Base-by-base conservation (phyloP, 2,888 invertebrate genomes). In the Rugalucina vietnamica region DNA sequence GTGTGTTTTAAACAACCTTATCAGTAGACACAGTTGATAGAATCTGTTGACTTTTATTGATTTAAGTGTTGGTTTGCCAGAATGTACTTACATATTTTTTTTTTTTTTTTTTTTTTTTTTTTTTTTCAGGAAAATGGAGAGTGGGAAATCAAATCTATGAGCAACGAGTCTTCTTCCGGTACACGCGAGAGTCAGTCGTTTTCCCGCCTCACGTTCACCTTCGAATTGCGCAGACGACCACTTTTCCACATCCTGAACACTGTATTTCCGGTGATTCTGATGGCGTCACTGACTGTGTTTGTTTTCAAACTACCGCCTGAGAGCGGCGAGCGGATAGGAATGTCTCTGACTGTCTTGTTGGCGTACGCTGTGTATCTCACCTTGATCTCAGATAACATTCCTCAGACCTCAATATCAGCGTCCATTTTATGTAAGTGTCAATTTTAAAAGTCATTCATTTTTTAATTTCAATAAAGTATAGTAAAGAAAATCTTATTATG, bases 361-460 rank as follows among this genome's bases (percentile, higher is more conserved):
- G 89, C 89, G 36, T 90, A 90, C 34, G 89, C 89, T 32, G 89
- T 90, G 49, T 90, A 90, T 57, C 77, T 90, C 34, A 86, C 89
- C 0, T 75, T 90, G 36, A 90, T 90, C n/a, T 84, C 89, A 4
- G 88, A 87, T 36, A 89, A 88, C 57, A 89, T 89, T 54, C 89
- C 88, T 1, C 76, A 76, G 34, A 89, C 89, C 0, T 89, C 89
- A 1, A 50, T 88, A 12, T 82, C 80, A 36, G 82, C 88, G 4
- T 88, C 86, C 36, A 84, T 85, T 34, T 43, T 88, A 5, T 88
- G 89, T 89, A 81, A 82, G 89, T 87, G 4, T 54, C 4, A 54
- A n/a, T 43, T n/a, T n/a, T n/a, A n/a, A n/a, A n/a, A n/a, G n/a
- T n/a, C n/a, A n/a, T n/a, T n/a, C n/a, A n/a, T n/a, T n/a, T n/a